phyloP scores from a whole-genome alignment of 2,113 vertebrate species.

The Oceanodroma tethys region DNA sequence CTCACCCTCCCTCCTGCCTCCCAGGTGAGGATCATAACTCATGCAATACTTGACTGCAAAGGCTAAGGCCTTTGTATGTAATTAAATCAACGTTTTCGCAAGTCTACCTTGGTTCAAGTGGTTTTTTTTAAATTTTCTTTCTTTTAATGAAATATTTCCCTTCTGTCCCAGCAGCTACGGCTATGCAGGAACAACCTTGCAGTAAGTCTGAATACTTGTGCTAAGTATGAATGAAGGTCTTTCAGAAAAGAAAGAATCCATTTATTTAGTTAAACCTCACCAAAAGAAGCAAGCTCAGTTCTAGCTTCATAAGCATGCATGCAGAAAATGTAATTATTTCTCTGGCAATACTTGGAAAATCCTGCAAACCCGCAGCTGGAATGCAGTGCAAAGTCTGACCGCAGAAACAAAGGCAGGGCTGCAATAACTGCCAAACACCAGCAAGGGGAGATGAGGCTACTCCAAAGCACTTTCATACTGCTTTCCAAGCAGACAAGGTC shows the following conservation, averaged over 20 bases:
- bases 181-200: background rate
- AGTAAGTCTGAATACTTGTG: background rate
- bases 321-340: background rate
- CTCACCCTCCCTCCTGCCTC: background rate
- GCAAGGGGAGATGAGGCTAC: constrained; percentile 54
- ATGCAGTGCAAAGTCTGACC: background rate
- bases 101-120: background rate
- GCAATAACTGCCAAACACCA: constrained; percentile 29
- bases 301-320: background rate
- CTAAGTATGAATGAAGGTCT: background rate
- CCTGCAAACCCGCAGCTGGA: background rate
- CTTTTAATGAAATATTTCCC: background rate
- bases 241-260: background rate
- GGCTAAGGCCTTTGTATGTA: background rate
- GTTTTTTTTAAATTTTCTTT: background rate
- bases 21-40: background rate
- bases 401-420: background rate
- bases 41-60: background rate
- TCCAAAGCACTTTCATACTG: background rate
- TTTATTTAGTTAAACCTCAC: background rate
- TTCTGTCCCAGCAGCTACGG: background rate
- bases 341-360: background rate
- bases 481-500: background rate
- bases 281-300: background rate
- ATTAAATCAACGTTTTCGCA: background rate